phyloP scores from a whole-genome alignment of 2,888 invertebrate species.

The Pristionchus exspectatus region DNA sequence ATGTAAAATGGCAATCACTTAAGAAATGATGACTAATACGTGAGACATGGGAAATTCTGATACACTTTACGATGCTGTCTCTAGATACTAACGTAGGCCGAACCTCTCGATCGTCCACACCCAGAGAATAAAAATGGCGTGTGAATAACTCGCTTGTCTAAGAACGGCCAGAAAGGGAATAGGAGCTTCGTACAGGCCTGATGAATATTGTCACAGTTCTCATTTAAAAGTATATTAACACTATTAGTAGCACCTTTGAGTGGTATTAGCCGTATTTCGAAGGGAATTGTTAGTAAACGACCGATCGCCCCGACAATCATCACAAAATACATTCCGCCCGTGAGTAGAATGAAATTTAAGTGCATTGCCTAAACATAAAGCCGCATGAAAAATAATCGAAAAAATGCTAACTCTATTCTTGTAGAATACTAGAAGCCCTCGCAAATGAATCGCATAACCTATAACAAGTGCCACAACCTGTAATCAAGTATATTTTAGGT shows the following conservation, averaged over 20 bases:
- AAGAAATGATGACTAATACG: no score
- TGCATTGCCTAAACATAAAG: background rate
- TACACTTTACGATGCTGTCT: no score
- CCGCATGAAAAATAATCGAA: no score
- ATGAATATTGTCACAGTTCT: no score
- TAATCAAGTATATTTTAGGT: background rate
- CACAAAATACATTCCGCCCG: background rate
- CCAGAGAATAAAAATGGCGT: background rate
- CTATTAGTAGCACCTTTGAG: background rate
- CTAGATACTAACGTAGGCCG: no score
- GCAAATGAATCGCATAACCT: background rate
- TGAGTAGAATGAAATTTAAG: background rate
- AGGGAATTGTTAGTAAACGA: background rate
- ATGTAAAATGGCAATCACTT: no score
- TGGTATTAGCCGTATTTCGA: background rate
- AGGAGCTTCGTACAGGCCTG: background rate
- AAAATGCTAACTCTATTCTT: background rate
- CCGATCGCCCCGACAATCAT: background rate
- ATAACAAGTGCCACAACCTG: background rate
- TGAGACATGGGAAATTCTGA: no score
- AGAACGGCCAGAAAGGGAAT: background rate
- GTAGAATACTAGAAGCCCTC: background rate
- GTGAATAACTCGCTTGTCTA: background rate
- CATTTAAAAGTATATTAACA: background rate
- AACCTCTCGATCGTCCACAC: background rate